phyloP scores from a whole-genome alignment of 2,888 invertebrate species.

The Drosophila parthenogenetica region DNA sequence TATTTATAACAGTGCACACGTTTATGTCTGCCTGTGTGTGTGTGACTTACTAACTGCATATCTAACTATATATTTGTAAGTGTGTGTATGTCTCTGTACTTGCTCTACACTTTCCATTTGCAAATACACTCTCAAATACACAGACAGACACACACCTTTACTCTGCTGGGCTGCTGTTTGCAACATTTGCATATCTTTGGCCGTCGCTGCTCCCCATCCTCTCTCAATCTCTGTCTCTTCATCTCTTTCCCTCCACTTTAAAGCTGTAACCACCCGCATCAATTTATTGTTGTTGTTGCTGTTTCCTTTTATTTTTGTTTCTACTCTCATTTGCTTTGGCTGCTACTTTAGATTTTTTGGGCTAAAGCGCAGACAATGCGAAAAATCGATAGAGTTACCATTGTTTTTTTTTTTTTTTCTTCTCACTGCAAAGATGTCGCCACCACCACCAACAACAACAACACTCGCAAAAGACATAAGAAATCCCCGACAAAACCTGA shows the following conservation, averaged over 20 bases:
- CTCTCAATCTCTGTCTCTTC: neutral
- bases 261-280: conserved; percentile 55
- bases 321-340: conserved; percentile 38
- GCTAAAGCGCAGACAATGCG: conserved; percentile 73
- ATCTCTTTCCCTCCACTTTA: neutral
- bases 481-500: conserved; percentile 34
- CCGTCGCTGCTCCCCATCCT: conserved; percentile 42
- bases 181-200: conserved; percentile 76
- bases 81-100: conserved; percentile 47
- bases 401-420: conserved; percentile 57
- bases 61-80: conserved; percentile 27
- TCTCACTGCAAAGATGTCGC: conserved; percentile 61
- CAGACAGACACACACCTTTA: conserved; percentile 26
- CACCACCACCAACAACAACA: conserved; percentile 32
- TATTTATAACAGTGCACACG: conserved; percentile 64
- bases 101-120: conserved; percentile 74
- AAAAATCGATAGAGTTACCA: conserved; percentile 77
- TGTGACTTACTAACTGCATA: conserved; percentile 71
- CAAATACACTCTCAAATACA: conserved; percentile 42
- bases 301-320: conserved; percentile 19
- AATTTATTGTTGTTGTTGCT: conserved; percentile 25
- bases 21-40: conserved; percentile 30
- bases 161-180: conserved; percentile 55
- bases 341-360: conserved; percentile 78
- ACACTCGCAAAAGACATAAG: conserved; percentile 18